These are phyloP conservation scores for Sarcophaga bullata DNA, from an alignment of 1,140 invertebrate species.

Conservation along the genomic window DNA sequence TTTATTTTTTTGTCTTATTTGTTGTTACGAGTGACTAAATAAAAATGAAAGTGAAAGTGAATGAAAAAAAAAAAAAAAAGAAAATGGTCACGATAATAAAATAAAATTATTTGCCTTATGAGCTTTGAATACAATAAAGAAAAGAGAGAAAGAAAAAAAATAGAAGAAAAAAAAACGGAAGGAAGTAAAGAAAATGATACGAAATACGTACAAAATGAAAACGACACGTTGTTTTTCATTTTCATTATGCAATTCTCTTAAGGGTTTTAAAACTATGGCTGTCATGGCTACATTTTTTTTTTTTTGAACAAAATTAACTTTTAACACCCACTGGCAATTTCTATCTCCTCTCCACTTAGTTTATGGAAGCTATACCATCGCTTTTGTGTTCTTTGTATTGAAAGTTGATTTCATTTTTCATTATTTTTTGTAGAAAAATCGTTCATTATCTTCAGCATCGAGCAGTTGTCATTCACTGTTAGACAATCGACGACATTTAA, in stretches of 20 bases:
- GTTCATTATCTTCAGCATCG: conserved; percentile 66
- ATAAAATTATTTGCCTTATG: conserved; percentile 19
- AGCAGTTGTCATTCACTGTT: conserved; percentile 65
- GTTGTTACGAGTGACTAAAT: too few relatives aligned
- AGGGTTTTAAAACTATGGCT: conserved; percentile 2
- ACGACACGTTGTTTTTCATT: not conserved
- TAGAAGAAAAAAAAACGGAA: too few relatives aligned
- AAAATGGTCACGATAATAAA: conserved; percentile 17
- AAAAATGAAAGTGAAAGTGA: not conserved
- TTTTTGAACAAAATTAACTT: conserved; percentile 35
- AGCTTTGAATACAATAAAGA: not conserved
- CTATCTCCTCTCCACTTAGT: not conserved
- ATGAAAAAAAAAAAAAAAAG: not conserved
- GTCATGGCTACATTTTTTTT: not conserved
- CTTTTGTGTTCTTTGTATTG: not conserved
- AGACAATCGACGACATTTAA: conserved; percentile 69
- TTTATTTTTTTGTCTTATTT: too few relatives aligned
- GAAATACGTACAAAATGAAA: not conserved
- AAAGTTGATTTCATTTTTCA: not conserved
- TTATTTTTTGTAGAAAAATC: conserved; percentile 66
- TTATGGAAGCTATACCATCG: not conserved
- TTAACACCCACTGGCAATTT: not conserved
- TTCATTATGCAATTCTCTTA: conserved; percentile 28
- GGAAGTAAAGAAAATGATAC: too few relatives aligned
- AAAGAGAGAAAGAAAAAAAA: not conserved